phyloP scores from a whole-genome alignment of 2,113 vertebrate species.

The Dissostichus mawsoni region DNA sequence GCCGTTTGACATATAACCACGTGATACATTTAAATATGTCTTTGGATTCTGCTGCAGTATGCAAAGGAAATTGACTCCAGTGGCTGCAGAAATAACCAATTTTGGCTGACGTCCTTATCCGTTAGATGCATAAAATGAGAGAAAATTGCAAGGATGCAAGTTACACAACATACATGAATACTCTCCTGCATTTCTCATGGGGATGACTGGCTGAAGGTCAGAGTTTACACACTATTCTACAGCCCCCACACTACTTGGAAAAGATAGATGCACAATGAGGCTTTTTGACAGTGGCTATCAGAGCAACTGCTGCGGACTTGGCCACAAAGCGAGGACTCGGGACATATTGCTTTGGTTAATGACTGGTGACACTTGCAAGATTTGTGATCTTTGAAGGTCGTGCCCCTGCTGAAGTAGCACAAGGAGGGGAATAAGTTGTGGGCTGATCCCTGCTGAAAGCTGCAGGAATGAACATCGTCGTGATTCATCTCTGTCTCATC shows the following conservation, averaged over 20 bases:
- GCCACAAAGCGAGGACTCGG: conserved; percentile 53
- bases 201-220: conserved; percentile 41
- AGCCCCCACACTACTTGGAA: conserved; percentile 31
- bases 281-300: conserved; percentile 52
- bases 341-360: conserved; percentile 82
- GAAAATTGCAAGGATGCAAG: conserved; percentile 1
- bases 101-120: conserved; percentile 8
- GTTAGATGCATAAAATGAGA: conserved; percentile 16
- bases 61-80: not conserved
- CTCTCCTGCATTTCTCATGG: conserved; percentile 10
- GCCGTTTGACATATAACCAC: conserved; percentile 37
- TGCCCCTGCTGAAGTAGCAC: conserved; percentile 69
- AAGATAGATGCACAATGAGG: conserved; percentile 46
- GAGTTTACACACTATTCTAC: conserved; percentile 44
- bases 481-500: conserved; percentile 81
- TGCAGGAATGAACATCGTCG: conserved; percentile 55
- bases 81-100: conserved; percentile 8
- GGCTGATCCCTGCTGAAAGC: conserved; percentile 69
- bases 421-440: conserved; percentile 70
- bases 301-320: conserved; percentile 46
- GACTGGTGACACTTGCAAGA: conserved; percentile 78
- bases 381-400: conserved; percentile 80
- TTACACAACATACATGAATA: conserved; percentile 29
- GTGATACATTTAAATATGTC: conserved; percentile 42
- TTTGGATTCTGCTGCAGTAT: conserved; percentile 9